Evolutionary conservation across 2,888 invertebrate genomes (phyloP).

Genomic region (Trimorus sp.): DNA sequence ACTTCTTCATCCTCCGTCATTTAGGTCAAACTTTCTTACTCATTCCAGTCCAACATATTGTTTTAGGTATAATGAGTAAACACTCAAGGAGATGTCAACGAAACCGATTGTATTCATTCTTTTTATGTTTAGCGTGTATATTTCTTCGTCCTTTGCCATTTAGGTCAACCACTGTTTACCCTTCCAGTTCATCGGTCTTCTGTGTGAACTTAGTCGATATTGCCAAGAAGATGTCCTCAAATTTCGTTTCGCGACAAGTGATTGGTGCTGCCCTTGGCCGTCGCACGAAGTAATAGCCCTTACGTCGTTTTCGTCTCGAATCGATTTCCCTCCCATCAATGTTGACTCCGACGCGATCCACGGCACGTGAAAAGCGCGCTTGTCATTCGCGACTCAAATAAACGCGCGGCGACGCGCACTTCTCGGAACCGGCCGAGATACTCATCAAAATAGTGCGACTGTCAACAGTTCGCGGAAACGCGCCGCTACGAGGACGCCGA

Average conservation of each 20-base stretch:
- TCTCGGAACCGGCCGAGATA: slow-evolving; percentile 60
- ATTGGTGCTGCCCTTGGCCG: slow-evolving; percentile 46
- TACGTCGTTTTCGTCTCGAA: slow-evolving; percentile 29
- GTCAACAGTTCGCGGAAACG: slow-evolving; percentile 67
- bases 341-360: slow-evolving; percentile 21
- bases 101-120: no score
- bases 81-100: no score
- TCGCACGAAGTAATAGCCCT: slow-evolving; percentile 39
- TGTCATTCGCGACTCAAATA: slow-evolving; percentile 49
- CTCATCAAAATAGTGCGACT: slow-evolving; percentile 65
- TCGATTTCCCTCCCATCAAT: slow-evolving; percentile 30
- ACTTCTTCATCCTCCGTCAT: no score
- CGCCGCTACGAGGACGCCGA: slow-evolving; percentile 50
- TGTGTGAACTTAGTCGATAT: no score
- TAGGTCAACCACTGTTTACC: no score
- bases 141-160: no score
- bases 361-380: slow-evolving; percentile 40
- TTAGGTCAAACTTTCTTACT: no score
- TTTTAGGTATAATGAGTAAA: no score
- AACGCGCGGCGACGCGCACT: slow-evolving; percentile 47
- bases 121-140: no score
- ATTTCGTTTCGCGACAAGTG: slow-evolving; percentile 12
- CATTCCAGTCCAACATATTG: no score
- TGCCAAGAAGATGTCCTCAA: no score
- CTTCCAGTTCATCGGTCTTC: no score